Percentiles rank a stretch among this genome's conserved stretches.
phyloP scores from a whole-genome alignment of 2,888 invertebrate species.

The Megamerina dolium region DNA sequence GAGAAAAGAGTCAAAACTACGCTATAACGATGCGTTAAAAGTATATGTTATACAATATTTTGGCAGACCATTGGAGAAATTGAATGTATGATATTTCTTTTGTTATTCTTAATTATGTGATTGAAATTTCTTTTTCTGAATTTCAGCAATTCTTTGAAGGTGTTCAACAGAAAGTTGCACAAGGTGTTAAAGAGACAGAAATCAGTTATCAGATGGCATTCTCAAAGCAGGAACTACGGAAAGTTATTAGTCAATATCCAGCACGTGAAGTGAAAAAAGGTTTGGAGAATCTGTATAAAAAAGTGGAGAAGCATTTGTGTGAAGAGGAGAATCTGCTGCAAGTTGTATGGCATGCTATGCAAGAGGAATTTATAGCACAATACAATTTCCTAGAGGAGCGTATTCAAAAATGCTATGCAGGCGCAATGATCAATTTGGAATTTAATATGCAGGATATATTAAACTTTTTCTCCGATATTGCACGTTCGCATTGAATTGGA shows the following conservation, averaged over 20 bases:
- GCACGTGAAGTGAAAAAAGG: slow-evolving; percentile 88
- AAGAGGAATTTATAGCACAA: slow-evolving; percentile 96
- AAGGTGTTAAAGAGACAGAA: slow-evolving; percentile 94
- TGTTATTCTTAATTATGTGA: neutral
- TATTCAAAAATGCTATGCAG: slow-evolving; percentile 93
- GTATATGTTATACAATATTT: slow-evolving; percentile 92
- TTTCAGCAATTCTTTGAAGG: slow-evolving; percentile 91
- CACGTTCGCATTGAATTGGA: slow-evolving; percentile 73
- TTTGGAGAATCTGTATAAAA: slow-evolving; percentile 85
- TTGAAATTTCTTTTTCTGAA: neutral
- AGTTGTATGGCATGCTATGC: slow-evolving; percentile 99
- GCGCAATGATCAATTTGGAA: slow-evolving; percentile 87
- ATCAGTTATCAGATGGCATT: slow-evolving; percentile 96
- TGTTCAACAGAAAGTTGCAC: slow-evolving; percentile 85
- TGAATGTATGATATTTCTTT: slow-evolving; percentile 58
- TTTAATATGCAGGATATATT: slow-evolving; percentile 94
- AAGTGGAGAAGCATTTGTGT: slow-evolving; percentile 95
- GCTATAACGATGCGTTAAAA: slow-evolving; percentile 83
- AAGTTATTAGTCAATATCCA: slow-evolving; percentile 92
- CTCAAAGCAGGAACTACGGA: slow-evolving; percentile 92
- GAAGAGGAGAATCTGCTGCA: slow-evolving; percentile 87
- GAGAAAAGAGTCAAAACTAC: slow-evolving; percentile 83
- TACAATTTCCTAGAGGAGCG: slow-evolving; percentile 89
- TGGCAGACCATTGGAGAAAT: slow-evolving; percentile 84
- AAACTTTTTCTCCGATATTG: slow-evolving; percentile 96